Base-by-base conservation (phyloP, 92 coral and sea anemone species). In the Bergia sp. region DNA sequence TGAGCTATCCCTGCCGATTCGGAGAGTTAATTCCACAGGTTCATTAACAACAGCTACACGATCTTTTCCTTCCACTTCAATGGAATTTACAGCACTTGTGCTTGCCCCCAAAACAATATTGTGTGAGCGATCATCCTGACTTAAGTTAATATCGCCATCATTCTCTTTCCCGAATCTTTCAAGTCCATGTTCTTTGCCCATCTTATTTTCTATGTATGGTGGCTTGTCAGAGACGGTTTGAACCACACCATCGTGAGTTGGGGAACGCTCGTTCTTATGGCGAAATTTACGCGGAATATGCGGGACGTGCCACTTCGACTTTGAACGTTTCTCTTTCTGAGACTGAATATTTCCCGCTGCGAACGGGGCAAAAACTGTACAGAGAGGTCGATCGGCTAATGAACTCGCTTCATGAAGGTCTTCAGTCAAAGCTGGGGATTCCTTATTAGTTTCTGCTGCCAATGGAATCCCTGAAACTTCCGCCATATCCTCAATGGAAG, bases 331-430 rank as follows among this genome's bases (percentile, higher is more conserved):
- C 4, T 88, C 92, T 81, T 91, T 89, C 87, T 81, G 58, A 53
- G 58, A 1, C 2, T 12, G 66, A 36, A 69, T 72, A 80, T 80
- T 85, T 47, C 92, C 92, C 75, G 90, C 88, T 8, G 94, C 87
- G 50, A 89, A 76, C 38, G 94, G 94, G 55, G 90, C 77, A 55
- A 89, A 89, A 40, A 91, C 90, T 85, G 84, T 89, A 80, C 88
- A 71, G 29, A 91, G 72, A 74, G 91, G 53, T 81, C 72, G 91
- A 85, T 84, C 65, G 75, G 79, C 21, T 15, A 84, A 49, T 84
- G 87, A 69, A 45, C 87, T 84, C 79, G 77, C 67, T 84, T 84
- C 87, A 84, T 49, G 21, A 84, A 73, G 65, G 87, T 84, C 87
- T 71, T 84, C 66, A 43, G 42, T 36, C 61, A 79, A 84, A 44